Percentiles rank a stretch among this genome's conserved stretches.
Conservation (phyloP, 2,113 vertebrate species). For the Sterna hirundo region DNA sequence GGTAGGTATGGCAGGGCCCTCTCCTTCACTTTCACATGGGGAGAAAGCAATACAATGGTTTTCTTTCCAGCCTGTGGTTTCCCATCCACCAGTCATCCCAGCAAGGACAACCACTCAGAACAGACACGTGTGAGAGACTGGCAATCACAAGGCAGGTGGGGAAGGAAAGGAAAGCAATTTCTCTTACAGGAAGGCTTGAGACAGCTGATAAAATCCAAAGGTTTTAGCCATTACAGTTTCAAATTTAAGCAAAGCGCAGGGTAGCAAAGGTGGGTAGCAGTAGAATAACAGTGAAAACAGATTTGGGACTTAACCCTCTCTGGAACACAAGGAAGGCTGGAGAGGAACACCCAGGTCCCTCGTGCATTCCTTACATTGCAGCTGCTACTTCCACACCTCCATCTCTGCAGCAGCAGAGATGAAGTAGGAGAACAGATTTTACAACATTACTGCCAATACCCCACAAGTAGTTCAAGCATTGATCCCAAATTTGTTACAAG, state of each 20-base stretch:
- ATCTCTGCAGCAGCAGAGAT: neutral
- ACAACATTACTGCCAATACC: neutral
- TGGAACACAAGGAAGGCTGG: neutral
- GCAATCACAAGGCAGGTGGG: neutral
- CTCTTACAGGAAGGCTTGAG: neutral
- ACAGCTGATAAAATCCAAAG: neutral
- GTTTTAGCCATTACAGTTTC: neutral
- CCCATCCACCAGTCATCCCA: neutral
- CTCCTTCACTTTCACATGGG: neutral
- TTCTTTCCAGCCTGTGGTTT: neutral
- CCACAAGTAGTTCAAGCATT: neutral
- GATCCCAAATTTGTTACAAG: neutral
- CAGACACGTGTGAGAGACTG: accelerated
- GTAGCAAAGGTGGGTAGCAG: neutral
- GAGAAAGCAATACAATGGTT: neutral
- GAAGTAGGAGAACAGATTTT: neutral
- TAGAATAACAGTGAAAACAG: neutral
- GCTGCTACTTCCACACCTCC: neutral
- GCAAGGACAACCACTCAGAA: neutral
- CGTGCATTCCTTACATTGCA: neutral
- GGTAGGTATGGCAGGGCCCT: neutral
- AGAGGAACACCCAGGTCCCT: neutral
- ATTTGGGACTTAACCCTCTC: neutral
- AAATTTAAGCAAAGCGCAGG: neutral
- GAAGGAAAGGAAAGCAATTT: neutral